Conservation (phyloP, 1,140 invertebrate genomes). For the Drosophila cardini region DNA sequence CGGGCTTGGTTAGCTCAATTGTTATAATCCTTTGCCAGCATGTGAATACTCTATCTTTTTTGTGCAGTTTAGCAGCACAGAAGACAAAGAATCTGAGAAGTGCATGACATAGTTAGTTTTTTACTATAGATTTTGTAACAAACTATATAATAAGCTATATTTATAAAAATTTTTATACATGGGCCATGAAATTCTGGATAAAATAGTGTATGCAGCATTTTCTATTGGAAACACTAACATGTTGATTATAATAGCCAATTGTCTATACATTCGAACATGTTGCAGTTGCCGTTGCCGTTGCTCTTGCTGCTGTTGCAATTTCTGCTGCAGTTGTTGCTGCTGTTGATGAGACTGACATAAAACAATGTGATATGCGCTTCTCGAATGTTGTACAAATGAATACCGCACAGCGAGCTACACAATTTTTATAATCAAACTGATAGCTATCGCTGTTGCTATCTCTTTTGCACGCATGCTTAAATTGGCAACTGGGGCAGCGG, state of each 20-base stretch:
- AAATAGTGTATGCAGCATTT: conserved; percentile 2
- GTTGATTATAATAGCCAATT: conserved; percentile 16
- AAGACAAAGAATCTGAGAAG: too few relatives aligned
- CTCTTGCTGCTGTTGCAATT: conserved; percentile 50
- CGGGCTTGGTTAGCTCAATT: conserved; percentile 46
- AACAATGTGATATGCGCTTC: conserved; percentile 70
- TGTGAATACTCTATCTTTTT: conserved; percentile 22
- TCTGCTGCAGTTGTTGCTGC: conserved; percentile 42
- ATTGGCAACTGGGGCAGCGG: not conserved
- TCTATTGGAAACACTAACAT: not conserved
- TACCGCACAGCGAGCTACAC: conserved; percentile 27
- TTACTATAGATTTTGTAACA: too few relatives aligned
- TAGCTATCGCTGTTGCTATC: conserved; percentile 33
- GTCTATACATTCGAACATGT: conserved; percentile 8
- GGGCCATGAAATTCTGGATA: too few relatives aligned
- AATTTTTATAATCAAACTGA: conserved; percentile 63
- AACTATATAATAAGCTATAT: too few relatives aligned
- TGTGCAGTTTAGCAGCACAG: not conserved
- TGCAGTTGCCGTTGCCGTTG: conserved; percentile 32
- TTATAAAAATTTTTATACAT: too few relatives aligned
- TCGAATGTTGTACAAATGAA: conserved; percentile 66
- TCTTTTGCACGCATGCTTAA: not conserved
- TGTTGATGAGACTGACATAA: conserved; percentile 76
- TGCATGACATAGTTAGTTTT: too few relatives aligned
- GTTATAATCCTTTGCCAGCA: conserved; percentile 36